Base-by-base conservation (phyloP, 2,797 vertebrate genomes). In the Hypotaenidia okinawae region DNA sequence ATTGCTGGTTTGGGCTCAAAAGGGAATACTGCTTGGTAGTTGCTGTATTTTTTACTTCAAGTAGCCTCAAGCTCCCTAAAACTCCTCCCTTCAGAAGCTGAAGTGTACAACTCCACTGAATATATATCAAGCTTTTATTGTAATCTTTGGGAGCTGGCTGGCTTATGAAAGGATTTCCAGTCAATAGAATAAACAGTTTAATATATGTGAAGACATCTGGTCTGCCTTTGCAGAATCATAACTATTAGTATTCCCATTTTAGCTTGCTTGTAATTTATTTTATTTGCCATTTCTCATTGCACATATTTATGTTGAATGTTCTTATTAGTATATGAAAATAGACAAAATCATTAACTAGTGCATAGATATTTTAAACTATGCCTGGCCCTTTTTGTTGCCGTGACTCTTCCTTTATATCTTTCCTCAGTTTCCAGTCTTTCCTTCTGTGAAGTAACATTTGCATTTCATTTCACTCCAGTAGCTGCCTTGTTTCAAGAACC, bases 291-390 rank as follows among this genome's bases (percentile, higher is more conserved):
- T 94, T 94, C 64, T 66, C 37, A 39, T 32, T 76, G 76, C 35
- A 35, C 16, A 33, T 90, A 27, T 72, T 94, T 93, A 43, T 6
- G 58, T 64, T 91, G 80, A 90, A 79, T 92, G 61, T 55, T 88
- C 74, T 87, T 95, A 63, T 25, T 93, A 58, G 63, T 90, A 25
- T 74, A 30, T 67, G 82, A 95, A 97, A 96, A 89, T 79, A 88
- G 17, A 83, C 66, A 87, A 81, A 70, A 80, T 93, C 6, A 89
- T 87, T 59, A 18, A 72, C 66, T 61, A 66, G 39, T 25, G 16
- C 59, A 32, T n/a, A 57, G 86, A 51, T 85, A 68, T 49, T 93
- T 88, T 82, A 79, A 84, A 90, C 58, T 41, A 58, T 75, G 39
- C 54, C 64, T 90, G 59, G 49, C 45, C 16, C 28, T 79, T 18